phyloP scores from a whole-genome alignment of 2,888 invertebrate species.

The Laothoe populi region DNA sequence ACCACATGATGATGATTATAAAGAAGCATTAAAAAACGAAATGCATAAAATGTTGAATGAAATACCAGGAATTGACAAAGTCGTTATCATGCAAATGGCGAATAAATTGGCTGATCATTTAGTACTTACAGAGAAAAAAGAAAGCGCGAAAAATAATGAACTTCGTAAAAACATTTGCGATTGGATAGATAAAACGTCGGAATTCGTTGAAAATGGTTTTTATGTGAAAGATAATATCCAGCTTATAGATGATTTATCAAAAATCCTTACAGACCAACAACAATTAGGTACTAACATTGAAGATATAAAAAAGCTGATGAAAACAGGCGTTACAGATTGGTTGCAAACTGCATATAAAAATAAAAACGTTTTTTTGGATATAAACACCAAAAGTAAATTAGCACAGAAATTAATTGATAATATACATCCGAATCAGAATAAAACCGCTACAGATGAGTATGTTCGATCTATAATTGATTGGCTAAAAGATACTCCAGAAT shows the following conservation, averaged over 20 bases:
- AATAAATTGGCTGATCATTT: constrained; percentile 32
- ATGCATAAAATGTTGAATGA: constrained; percentile 40
- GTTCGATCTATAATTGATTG: constrained; percentile 1
- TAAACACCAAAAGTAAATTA: background rate
- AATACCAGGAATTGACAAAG: constrained; percentile 34
- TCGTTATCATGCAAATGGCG: constrained; percentile 30
- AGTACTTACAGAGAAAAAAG: background rate
- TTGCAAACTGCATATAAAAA: background rate
- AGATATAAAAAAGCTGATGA: background rate
- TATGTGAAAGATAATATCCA: background rate
- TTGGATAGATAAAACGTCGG: background rate
- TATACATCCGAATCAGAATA: background rate
- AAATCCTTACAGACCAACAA: background rate
- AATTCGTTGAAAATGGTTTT: background rate
- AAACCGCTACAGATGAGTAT: background rate
- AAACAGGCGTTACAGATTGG: background rate
- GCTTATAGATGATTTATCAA: background rate
- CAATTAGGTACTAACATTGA: background rate
- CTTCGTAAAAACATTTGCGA: background rate
- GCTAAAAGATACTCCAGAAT: background rate
- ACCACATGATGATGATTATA: constrained; percentile 34
- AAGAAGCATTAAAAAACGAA: constrained; percentile 39
- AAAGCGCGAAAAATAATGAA: background rate
- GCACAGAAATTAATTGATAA: constrained; percentile 5
- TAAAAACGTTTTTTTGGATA: background rate